A percentile compares a stretch with the other conserved stretches of the same genome.
Evolutionary conservation across 2,113 vertebrate species (phyloP).

Genomic region (Hystrix cristata): DNA sequence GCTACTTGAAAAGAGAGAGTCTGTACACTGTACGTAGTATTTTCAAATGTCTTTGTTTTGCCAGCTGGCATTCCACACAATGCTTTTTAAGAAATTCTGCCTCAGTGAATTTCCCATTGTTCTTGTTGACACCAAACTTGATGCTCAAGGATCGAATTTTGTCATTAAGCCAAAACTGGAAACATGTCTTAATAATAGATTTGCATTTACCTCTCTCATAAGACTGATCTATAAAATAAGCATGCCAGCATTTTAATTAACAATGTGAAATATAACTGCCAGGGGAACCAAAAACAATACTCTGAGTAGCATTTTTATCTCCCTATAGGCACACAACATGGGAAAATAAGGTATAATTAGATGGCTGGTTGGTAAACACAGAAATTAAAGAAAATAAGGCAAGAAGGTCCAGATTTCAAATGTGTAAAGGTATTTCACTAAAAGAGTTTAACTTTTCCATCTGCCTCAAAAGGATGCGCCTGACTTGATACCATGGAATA

Average conservation of each 20-base stretch:
- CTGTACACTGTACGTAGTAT: background rate
- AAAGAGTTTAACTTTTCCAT: background rate
- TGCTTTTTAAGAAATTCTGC: background rate
- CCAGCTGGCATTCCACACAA: background rate
- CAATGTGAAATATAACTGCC: background rate
- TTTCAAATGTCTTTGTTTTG: background rate
- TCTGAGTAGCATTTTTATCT: background rate
- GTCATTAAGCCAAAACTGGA: conserved; percentile 12
- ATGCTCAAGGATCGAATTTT: conserved; percentile 18
- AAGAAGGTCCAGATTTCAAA: background rate
- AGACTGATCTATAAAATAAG: conserved; percentile 43
- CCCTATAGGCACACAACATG: background rate
- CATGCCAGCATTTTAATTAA: conserved; percentile 60
- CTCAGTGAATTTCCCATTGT: conserved; percentile 4
- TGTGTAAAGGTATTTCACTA: background rate
- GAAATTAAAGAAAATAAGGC: background rate
- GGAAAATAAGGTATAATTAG: conserved; percentile 1
- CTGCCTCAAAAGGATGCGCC: background rate
- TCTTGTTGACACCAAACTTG: background rate
- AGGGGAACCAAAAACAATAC: background rate
- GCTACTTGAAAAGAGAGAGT: background rate
- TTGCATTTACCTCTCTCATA: conserved; percentile 5
- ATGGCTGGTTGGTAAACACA: background rate
- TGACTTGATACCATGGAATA: background rate
- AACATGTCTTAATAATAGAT: background rate